Base-by-base conservation (phyloP, 2,113 vertebrate species). In the Callithrix jacchus region DNA sequence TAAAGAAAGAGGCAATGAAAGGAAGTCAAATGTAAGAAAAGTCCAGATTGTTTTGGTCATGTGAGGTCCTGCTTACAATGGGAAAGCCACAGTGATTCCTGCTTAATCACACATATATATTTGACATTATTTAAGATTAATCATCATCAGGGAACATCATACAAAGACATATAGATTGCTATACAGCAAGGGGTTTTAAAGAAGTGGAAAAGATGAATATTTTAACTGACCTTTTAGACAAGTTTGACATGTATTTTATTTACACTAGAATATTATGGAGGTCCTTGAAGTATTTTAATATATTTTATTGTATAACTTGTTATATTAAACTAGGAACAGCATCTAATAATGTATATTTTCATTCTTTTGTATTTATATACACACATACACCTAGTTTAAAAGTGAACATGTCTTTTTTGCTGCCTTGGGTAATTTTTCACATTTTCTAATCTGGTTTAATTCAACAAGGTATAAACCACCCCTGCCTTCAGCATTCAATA, bases 351-450 rank as follows among this genome's bases (percentile, higher is more conserved):
- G 92, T 71, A 87, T 71, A 87, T 21, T 92, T 90, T 45, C 3
- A 66, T 25, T 56, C 21, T 49, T 93, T 70, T 85, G 87, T 32
- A 91, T 49, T 92, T 95, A 93, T 81, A 83, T 82, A 86, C 93
- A 11, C 70, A 89, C 27, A 84, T 66, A 49, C 2, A 42, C 11
- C 47, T 49, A 94, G 37, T n/a, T 92, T 88, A 49, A 94, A 91
- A 94, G 93, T 42, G 21, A 97, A 58, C 37, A 52, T 17, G 11
- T 66, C 30, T 79, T 93, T 64, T 85, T 73, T 73, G 81, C 23
- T 66, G 49, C 32, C 95, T 74, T 56, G 68, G 21, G 32, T 79
- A 81, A 52, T 90, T 37, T 83, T 9, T 80, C 76, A 79, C 89
- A 73, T 6, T 81, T 14, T 52, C 54, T 84, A 87, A 56, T 8